Evolutionary conservation across 2,888 invertebrate genomes (phyloP).

Genomic region (Stegana nigrithorax): DNA sequence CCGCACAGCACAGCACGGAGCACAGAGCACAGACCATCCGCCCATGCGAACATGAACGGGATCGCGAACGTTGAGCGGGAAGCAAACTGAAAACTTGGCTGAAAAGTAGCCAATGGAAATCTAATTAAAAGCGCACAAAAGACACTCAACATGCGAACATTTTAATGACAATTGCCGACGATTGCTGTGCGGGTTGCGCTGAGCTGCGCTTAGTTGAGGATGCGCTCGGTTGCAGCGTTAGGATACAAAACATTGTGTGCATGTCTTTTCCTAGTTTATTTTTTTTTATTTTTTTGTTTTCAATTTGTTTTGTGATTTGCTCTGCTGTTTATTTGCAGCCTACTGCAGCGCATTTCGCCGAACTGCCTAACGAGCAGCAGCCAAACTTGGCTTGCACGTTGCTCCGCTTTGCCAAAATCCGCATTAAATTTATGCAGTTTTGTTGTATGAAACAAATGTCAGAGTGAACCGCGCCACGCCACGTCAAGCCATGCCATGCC

Average conservation of each 20-base stretch:
- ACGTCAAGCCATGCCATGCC: too few relatives aligned
- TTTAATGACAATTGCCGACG: conserved; percentile 6
- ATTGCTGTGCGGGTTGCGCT: neutral
- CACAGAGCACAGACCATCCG: too few relatives aligned
- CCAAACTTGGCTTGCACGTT: conserved; percentile 37
- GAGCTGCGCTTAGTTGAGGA: neutral
- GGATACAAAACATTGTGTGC: too few relatives aligned
- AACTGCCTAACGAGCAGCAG: too few relatives aligned
- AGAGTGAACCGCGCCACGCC: conserved; percentile 15
- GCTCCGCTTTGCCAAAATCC: conserved; percentile 62
- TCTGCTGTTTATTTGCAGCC: too few relatives aligned
- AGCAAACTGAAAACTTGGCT: conserved; percentile 23
- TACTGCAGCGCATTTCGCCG: neutral
- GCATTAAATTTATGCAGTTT: conserved; percentile 66
- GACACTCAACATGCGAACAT: conserved; percentile 55
- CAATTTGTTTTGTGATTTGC: too few relatives aligned
- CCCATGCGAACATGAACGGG: neutral
- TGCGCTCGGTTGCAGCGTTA: too few relatives aligned
- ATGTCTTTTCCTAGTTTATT: too few relatives aligned
- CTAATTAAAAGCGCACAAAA: conserved; percentile 61
- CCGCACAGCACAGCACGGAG: too few relatives aligned
- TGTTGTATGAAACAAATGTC: conserved; percentile 53
- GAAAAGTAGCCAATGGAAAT: conserved; percentile 62
- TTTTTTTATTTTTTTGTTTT: too few relatives aligned
- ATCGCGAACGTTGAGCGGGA: conserved; percentile 34